phyloP scores from a whole-genome alignment of 92 coral and sea anemone species.

The Phymanthus crucifer region DNA sequence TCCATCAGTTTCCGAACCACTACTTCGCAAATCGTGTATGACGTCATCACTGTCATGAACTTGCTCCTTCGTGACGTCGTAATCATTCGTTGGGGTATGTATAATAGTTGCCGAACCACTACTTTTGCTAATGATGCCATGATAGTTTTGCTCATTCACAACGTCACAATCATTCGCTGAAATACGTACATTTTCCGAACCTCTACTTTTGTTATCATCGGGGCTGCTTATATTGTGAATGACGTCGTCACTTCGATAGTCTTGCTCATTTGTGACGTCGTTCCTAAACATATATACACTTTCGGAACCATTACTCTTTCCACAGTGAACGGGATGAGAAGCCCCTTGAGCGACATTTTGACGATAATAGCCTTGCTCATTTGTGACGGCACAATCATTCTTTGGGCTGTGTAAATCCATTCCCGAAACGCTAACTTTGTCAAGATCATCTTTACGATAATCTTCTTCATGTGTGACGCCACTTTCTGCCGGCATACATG shows the following conservation, averaged over 20 bases:
- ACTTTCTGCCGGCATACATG: background rate
- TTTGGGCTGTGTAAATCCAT: background rate
- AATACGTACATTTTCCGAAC: background rate
- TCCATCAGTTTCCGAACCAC: conserved; percentile 6
- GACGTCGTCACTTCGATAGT: background rate
- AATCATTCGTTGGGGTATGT: background rate
- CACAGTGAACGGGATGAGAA: background rate
- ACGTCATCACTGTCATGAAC: background rate
- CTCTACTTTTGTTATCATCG: background rate
- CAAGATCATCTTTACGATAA: background rate
- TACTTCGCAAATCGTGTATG: background rate
- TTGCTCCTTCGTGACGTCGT: background rate
- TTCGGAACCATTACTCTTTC: background rate
- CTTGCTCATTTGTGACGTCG: background rate
- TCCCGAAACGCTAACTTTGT: background rate
- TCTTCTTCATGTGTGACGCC: too few relatives aligned
- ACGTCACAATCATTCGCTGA: background rate
- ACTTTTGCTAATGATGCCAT: background rate
- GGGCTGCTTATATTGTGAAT: background rate
- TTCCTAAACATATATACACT: background rate
- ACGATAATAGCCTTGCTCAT: background rate
- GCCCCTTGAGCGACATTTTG: background rate
- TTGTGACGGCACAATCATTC: background rate
- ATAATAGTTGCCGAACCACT: background rate
- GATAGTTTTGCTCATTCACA: background rate